These are phyloP conservation scores for Dryococelus australis DNA, from an alignment of 2,888 invertebrate genomes.

Conservation along the genomic window DNA sequence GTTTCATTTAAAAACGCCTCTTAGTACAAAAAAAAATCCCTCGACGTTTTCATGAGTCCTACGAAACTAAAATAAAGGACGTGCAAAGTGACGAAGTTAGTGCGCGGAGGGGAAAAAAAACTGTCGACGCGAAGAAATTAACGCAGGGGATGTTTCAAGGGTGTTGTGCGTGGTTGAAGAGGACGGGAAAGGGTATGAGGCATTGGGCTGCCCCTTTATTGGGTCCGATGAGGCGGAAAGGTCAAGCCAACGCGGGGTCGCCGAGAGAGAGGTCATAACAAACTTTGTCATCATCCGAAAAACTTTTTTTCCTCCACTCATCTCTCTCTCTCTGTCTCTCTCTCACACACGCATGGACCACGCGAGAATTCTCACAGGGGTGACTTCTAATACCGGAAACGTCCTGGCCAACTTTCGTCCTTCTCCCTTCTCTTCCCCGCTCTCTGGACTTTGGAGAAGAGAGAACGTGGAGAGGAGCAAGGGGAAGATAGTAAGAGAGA, in stretches of 20 bases:
- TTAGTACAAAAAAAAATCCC: too few relatives aligned
- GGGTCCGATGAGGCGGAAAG: background rate
- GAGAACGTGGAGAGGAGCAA: background rate
- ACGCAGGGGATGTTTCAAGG: background rate
- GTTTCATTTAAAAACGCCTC: too few relatives aligned
- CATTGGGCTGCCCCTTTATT: background rate
- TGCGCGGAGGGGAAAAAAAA: too few relatives aligned
- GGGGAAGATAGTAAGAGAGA: background rate
- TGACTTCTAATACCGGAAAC: constrained; percentile 22
- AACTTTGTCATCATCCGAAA: constrained; percentile 13
- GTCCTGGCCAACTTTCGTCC: constrained; percentile 21
- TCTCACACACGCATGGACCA: too few relatives aligned
- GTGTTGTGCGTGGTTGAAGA: background rate
- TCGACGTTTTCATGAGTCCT: too few relatives aligned
- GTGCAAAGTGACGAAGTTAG: too few relatives aligned
- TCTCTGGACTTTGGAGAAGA: background rate
- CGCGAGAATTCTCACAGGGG: background rate
- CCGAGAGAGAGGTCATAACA: background rate
- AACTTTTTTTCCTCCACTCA: background rate
- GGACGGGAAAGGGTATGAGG: background rate
- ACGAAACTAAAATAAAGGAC: too few relatives aligned
- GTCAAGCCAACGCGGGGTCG: background rate
- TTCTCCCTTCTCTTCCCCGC: constrained; percentile 18
- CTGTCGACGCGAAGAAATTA: too few relatives aligned
- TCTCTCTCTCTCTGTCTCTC: background rate